These are phyloP conservation scores for Eupithecia subfuscata DNA, from an alignment of 2,888 invertebrate species.

Conservation along the genomic window DNA sequence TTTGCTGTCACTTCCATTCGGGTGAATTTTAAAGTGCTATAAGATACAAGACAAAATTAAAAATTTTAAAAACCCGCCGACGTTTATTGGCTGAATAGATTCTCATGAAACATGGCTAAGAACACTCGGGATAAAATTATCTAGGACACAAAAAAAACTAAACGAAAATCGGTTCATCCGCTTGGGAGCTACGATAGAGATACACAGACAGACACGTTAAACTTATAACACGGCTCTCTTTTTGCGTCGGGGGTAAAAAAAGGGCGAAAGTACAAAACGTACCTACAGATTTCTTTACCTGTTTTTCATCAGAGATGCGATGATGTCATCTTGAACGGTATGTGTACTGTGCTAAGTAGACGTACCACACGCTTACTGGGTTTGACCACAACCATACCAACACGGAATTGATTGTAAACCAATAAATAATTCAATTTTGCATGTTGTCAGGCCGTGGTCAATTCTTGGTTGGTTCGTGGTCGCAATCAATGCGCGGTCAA, in stretches of 20 bases:
- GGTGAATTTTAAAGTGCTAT: conserved; percentile 9
- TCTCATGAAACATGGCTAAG: no score
- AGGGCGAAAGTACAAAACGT: not conserved
- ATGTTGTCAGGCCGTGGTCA: not conserved
- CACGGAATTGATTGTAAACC: not conserved
- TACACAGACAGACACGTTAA: no score
- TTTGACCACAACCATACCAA: not conserved
- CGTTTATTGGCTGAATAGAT: no score
- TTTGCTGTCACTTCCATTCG: conserved; percentile 13
- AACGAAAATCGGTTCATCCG: no score
- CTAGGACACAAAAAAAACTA: no score
- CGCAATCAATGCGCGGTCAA: not conserved
- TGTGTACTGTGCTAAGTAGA: not conserved
- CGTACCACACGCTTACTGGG: not conserved
- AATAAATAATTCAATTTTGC: not conserved
- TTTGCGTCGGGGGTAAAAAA: no score
- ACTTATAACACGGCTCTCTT: no score
- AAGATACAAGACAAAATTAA: no score
- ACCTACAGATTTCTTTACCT: not conserved
- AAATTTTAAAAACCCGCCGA: no score
- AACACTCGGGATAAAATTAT: no score
- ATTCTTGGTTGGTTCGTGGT: not conserved
- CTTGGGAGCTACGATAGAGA: no score
- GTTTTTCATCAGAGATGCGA: not conserved
- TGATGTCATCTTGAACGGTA: not conserved